Evolutionary conservation across 37 sponge, comb jelly and placozoan species (phyloP).

Genomic region (Tethya wilhelma): DNA sequence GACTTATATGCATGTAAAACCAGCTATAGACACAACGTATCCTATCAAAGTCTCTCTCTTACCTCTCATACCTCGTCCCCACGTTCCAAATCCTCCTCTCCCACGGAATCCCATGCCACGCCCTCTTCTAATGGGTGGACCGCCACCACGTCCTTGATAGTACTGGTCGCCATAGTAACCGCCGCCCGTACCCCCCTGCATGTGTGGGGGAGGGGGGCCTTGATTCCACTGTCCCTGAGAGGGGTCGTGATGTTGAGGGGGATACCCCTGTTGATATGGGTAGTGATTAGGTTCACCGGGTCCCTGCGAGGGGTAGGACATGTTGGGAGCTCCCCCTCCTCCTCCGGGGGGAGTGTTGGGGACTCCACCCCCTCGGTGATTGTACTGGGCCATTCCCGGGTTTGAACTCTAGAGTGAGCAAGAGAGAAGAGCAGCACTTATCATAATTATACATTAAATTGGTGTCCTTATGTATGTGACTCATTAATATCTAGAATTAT

Average conservation of each 20-base stretch:
- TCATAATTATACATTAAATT: no score
- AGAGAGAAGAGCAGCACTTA: background rate
- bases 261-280: conserved; percentile 26
- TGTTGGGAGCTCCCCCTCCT: background rate
- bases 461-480: no score
- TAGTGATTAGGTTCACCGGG: background rate
- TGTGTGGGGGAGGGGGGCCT: background rate
- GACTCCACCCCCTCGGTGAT: conserved; percentile 1
- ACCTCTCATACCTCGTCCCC: conserved; percentile 2
- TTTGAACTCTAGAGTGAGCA: background rate
- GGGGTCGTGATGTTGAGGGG: conserved; percentile 4
- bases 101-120: background rate
- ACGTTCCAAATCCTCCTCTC: conserved; percentile 1
- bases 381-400: background rate
- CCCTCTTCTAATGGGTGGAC: background rate
- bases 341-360: background rate
- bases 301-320: background rate
- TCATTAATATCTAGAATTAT: no score
- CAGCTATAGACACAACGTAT: no score
- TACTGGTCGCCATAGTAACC: conserved; percentile 5
- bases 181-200: background rate
- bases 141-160: background rate
- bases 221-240: background rate
- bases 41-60: no score
- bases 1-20: no score